These are phyloP conservation scores for Australoheros scitulus DNA, from an alignment of 2,113 vertebrate species.

Conservation along the genomic window DNA sequence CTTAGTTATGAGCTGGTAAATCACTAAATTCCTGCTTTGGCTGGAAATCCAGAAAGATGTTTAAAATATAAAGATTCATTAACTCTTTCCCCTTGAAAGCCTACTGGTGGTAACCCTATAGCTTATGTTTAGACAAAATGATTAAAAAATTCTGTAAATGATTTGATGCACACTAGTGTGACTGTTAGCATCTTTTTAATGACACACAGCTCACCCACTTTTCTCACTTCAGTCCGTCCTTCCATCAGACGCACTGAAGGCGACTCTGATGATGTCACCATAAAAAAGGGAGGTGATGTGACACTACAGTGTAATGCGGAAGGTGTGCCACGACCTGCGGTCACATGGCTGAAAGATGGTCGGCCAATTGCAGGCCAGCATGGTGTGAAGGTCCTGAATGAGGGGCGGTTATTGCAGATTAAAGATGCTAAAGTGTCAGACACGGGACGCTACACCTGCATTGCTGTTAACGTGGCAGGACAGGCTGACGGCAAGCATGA, in stretches of 20 bases:
- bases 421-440: conserved; percentile 83
- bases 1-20: neutral
- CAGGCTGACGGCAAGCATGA: conserved; percentile 90
- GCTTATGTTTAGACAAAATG: neutral
- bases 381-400: conserved; percentile 75
- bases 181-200: neutral
- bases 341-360: conserved; percentile 94
- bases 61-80: neutral
- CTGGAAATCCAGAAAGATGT: neutral
- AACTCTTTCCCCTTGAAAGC: neutral
- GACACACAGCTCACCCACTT: conserved; percentile 23
- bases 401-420: conserved; percentile 84
- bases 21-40: neutral
- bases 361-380: conserved; percentile 70
- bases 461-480: conserved; percentile 90
- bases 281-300: conserved; percentile 82
- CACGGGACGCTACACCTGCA: conserved; percentile 90
- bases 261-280: conserved; percentile 70
- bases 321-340: conserved; percentile 84
- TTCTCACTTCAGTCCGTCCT: conserved; percentile 83
- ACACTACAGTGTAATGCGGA: conserved; percentile 86
- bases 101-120: neutral
- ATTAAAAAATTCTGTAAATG: neutral
- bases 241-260: conserved; percentile 78
- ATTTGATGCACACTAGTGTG: neutral